Base-by-base conservation (phyloP, 2,113 vertebrate species). In the Monopterus albus region DNA sequence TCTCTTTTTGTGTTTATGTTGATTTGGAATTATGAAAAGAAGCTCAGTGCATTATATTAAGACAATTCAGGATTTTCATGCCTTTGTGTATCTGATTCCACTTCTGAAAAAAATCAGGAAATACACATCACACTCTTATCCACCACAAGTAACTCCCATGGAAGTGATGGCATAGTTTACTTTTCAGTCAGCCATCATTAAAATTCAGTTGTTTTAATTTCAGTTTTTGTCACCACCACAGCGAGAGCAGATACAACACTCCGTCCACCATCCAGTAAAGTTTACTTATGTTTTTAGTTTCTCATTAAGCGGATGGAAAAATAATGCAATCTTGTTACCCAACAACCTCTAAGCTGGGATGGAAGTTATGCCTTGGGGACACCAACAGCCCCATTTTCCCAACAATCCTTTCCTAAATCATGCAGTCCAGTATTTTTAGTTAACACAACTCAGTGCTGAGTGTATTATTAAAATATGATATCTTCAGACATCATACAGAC, bases 391-490 rank as follows among this genome's bases (percentile, higher is more conserved):
- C 66, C 31, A 66, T 75, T 70, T 78, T 60, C 35, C 58, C 49
- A 36, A 40, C 38, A 43, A 56, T 35, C 49, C 39, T 29, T 43
- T 55, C 21, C n/a, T 29, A 35, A 58, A 68, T 21, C 38, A 46
- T 7, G 38, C 21, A 36, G 60, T 63, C 38, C 53, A 47, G 18
- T 38, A 50, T 40, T 62, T 79, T 60, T 42, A 65, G 50, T 43
- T 71, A 45, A 59, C 59, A 28, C 50, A 36, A 61, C 61, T 72
- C 43, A 28, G 25, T 33, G 45, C 3, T 1, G 20, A 23, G 25
- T 13, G 13, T 12, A 57, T 65, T 57, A 72, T 76, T 82, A 71
- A 81, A 78, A 72, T 49, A 62, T 62, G 59, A 78, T 60, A 31
- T 23, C 58, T 46, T 5, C 12, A 29, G n/a, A 59, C n/a, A n/a